These are phyloP conservation scores for Galeruca laticollis DNA, from an alignment of 2,888 invertebrate species.

Conservation along the genomic window DNA sequence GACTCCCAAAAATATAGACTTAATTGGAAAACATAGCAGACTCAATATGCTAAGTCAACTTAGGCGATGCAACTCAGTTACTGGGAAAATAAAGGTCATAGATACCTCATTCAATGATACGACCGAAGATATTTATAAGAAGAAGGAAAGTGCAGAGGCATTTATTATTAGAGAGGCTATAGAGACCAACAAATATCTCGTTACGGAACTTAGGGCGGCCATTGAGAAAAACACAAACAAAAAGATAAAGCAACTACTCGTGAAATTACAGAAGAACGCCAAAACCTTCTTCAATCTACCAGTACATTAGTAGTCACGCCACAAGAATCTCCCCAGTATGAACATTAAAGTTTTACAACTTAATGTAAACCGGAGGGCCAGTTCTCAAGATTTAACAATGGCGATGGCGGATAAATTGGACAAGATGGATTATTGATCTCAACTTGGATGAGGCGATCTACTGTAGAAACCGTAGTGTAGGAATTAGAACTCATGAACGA, in stretches of 20 bases:
- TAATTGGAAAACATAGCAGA: not conserved
- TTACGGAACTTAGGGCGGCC: conserved; percentile 18
- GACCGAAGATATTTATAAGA: not conserved
- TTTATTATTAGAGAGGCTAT: not conserved
- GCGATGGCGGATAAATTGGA: conserved; percentile 6
- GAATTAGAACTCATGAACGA: not conserved
- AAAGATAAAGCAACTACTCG: not conserved
- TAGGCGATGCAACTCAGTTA: conserved; percentile 1
- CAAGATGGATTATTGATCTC: not conserved
- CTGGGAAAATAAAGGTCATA: not conserved
- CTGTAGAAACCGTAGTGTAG: conserved; percentile 2
- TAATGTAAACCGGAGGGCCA: conserved; percentile 24
- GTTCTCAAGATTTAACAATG: conserved; percentile 15
- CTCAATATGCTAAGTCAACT: not conserved
- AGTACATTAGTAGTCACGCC: no score
- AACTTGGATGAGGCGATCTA: not conserved
- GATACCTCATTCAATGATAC: not conserved
- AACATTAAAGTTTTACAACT: conserved; percentile 24
- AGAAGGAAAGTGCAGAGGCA: conserved; percentile 14
- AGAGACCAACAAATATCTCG: conserved; percentile 9
- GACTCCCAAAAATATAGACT: not conserved
- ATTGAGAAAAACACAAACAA: not conserved
- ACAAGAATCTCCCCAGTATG: not conserved
- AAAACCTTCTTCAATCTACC: not conserved
- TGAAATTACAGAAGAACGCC: not conserved